These are phyloP conservation scores for Ophonus ardosiacus DNA, from an alignment of 2,888 invertebrate species.

Conservation along the genomic window DNA sequence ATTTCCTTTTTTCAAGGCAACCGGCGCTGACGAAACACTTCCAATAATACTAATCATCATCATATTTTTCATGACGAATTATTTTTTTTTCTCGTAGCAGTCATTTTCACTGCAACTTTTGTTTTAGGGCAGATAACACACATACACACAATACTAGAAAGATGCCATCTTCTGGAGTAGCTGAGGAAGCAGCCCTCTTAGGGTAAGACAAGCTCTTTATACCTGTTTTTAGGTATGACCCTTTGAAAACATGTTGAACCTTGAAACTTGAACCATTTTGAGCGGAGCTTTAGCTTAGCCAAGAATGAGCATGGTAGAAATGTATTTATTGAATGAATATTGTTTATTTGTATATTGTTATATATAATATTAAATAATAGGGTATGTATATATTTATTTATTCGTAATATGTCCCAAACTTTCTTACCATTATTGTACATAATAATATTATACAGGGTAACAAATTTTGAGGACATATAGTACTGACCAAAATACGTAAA, in stretches of 20 bases:
- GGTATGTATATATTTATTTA: background rate
- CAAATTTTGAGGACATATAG: no score
- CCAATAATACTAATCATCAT: background rate
- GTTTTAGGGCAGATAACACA: slow-evolving; percentile 74
- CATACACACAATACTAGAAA: slow-evolving; percentile 75
- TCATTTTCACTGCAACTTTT: slow-evolving; percentile 65
- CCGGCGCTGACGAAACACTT: no score
- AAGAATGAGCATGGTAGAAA: background rate
- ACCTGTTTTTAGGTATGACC: background rate
- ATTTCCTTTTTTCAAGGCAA: no score
- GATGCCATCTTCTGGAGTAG: slow-evolving; percentile 84
- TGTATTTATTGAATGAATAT: background rate
- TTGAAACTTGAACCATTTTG: background rate
- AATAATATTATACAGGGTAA: no score
- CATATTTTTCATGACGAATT: slow-evolving; percentile 2
- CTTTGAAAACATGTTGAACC: background rate
- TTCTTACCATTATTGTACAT: no score
- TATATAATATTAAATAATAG: background rate
- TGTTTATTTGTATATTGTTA: background rate
- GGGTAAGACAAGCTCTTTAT: slow-evolving; percentile 82
- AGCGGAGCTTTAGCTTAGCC: background rate
- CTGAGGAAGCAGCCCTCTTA: slow-evolving; percentile 92
- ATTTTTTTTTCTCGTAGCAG: slow-evolving; percentile 28
- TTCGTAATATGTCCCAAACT: background rate
- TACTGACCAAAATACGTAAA: no score